A percentile compares a stretch with the other conserved stretches of the same genome.
Evolutionary conservation across 1,140 invertebrate species (phyloP).

Genomic region (Cotesia glomerata): DNA sequence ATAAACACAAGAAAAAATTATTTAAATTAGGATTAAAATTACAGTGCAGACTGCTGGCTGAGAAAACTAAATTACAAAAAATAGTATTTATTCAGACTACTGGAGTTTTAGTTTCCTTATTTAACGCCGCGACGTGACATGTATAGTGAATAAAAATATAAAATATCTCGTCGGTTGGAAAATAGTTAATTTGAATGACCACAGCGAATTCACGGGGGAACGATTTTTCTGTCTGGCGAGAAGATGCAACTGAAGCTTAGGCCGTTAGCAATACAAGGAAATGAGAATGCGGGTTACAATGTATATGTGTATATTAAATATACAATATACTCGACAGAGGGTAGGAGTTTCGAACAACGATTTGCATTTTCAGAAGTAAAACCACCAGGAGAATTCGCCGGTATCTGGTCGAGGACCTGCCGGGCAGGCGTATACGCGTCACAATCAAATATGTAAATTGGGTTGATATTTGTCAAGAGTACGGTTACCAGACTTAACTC

Average conservation of each 20-base stretch:
- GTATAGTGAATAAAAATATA: no score
- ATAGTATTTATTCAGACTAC: no score
- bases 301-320: no score
- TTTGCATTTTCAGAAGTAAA: constrained; percentile 42
- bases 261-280: constrained; percentile 4
- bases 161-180: neutral
- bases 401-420: no score
- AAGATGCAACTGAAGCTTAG: constrained; percentile 12
- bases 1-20: no score
- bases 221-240: constrained; percentile 28
- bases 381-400: constrained; percentile 40
- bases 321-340: no score
- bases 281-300: constrained; percentile 6
- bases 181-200: constrained; percentile 22
- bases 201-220: constrained; percentile 29
- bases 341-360: constrained; percentile 7
- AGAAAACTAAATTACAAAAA: no score
- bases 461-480: constrained; percentile 44
- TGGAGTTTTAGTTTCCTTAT: no score
- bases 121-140: no score
- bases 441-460: constrained; percentile 59
- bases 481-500: constrained; percentile 21
- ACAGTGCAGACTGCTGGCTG: no score
- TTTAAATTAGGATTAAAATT: no score
- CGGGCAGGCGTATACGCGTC: constrained; percentile 14